phyloP scores from a whole-genome alignment of 2,113 vertebrate genomes.

The Sander lucioperca region DNA sequence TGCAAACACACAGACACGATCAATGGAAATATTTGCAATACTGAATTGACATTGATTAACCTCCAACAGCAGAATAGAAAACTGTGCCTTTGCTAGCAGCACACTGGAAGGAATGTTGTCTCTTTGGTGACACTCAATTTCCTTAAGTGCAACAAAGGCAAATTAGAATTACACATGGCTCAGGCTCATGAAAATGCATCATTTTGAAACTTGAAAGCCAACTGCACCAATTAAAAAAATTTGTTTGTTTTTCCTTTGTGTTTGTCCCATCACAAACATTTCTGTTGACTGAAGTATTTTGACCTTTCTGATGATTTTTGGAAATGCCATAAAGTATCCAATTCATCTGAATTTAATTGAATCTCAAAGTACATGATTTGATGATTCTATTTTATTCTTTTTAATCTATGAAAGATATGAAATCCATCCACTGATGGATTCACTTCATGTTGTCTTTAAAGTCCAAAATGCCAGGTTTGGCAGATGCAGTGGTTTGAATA shows the following conservation, averaged over 20 bases:
- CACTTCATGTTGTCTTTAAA: neutral
- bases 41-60: slow-evolving; percentile 7
- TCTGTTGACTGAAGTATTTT: neutral
- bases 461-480: neutral
- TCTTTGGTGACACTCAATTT: neutral
- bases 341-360: neutral
- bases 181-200: neutral
- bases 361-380: neutral
- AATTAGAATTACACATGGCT: slow-evolving; percentile 2
- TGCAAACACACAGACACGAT: slow-evolving; percentile 10
- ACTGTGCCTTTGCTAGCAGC: neutral
- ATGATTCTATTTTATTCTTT: neutral
- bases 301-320: neutral
- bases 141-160: neutral
- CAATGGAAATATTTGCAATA: neutral
- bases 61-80: slow-evolving; percentile 2
- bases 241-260: neutral
- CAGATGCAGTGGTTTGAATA: neutral
- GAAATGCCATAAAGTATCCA: neutral
- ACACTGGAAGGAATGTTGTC: neutral
- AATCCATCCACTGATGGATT: neutral
- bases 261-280: neutral
- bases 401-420: neutral
- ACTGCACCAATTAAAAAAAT: neutral
- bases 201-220: neutral